phyloP scores from a whole-genome alignment of 2,797 vertebrate species.

The Buceros bicornis region DNA sequence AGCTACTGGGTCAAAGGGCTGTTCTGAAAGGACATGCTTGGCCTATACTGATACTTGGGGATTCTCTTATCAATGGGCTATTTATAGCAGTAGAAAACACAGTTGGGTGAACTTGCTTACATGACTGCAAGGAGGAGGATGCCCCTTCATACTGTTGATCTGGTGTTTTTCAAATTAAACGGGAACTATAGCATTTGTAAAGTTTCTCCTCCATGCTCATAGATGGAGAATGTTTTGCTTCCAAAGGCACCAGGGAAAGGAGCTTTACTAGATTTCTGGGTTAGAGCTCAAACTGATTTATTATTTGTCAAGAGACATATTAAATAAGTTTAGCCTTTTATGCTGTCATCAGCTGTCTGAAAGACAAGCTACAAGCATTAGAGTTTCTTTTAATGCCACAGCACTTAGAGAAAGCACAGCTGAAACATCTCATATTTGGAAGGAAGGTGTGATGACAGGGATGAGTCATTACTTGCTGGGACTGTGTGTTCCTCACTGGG shows the following conservation, averaged over 20 bases:
- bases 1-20: neutral
- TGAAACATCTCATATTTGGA: neutral
- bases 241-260: neutral
- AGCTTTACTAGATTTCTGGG: slow-evolving; percentile 22
- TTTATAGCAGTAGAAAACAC: neutral
- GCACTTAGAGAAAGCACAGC: neutral
- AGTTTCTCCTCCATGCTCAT: neutral
- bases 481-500: neutral
- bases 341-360: slow-evolving; percentile 55
- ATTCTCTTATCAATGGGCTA: neutral
- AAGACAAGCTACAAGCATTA: slow-evolving; percentile 10
- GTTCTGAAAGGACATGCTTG: neutral
- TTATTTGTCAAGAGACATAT: slow-evolving; percentile 57
- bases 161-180: slow-evolving; percentile 8
- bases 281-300: slow-evolving; percentile 37
- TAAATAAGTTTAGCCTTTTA: slow-evolving; percentile 60
- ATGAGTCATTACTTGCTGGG: neutral
- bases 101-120: neutral
- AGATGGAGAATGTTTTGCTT: slow-evolving; percentile 29
- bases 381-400: slow-evolving; percentile 31
- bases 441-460: neutral
- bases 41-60: neutral
- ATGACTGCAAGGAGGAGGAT: neutral
- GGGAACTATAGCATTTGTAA: neutral
- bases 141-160: neutral